phyloP scores from a whole-genome alignment of 1,140 invertebrate genomes.

The Conus betulinus region DNA sequence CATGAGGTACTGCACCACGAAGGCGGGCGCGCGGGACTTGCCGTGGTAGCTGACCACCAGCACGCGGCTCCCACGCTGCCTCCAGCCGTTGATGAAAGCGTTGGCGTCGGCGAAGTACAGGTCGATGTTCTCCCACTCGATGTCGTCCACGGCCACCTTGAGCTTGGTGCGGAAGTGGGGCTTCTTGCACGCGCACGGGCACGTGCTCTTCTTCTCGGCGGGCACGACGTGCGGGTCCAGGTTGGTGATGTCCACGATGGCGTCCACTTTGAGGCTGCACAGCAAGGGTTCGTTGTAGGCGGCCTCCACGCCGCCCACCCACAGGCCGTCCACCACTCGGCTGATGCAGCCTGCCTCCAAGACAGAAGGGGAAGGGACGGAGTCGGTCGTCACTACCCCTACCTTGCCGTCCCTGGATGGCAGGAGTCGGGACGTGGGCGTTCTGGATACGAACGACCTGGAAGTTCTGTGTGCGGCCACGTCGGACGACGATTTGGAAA shows the following conservation, averaged over 20 bases:
- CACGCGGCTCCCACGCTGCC: slow-evolving; percentile 56
- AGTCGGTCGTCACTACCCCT: not conserved
- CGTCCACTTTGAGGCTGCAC: slow-evolving; percentile 66
- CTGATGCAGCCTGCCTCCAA: slow-evolving; percentile 45
- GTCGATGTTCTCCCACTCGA: slow-evolving; percentile 65
- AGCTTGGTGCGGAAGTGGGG: slow-evolving; percentile 67
- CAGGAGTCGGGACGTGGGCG: not conserved
- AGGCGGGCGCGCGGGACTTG: slow-evolving; percentile 63
- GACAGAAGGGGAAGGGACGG: not conserved
- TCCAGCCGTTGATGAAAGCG: slow-evolving; percentile 68
- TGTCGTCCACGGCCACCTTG: slow-evolving; percentile 66
- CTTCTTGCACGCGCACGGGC: slow-evolving; percentile 65
- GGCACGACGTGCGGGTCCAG: slow-evolving; percentile 53
- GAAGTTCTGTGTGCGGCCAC: not conserved
- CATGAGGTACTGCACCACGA: slow-evolving; percentile 71
- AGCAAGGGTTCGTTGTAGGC: slow-evolving; percentile 66
- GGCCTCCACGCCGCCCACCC: slow-evolving; percentile 64
- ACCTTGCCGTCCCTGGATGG: not conserved
- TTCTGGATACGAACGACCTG: not conserved
- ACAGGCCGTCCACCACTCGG: slow-evolving; percentile 63
- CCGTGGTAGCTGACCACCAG: slow-evolving; percentile 69
- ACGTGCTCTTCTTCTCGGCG: slow-evolving; percentile 59
- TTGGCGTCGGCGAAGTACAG: slow-evolving; percentile 71
- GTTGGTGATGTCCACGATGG: slow-evolving; percentile 69
- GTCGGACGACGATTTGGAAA: slow-evolving; percentile 36